Conservation (phyloP, 2,888 invertebrate genomes). For the Idaea aversata region DNA sequence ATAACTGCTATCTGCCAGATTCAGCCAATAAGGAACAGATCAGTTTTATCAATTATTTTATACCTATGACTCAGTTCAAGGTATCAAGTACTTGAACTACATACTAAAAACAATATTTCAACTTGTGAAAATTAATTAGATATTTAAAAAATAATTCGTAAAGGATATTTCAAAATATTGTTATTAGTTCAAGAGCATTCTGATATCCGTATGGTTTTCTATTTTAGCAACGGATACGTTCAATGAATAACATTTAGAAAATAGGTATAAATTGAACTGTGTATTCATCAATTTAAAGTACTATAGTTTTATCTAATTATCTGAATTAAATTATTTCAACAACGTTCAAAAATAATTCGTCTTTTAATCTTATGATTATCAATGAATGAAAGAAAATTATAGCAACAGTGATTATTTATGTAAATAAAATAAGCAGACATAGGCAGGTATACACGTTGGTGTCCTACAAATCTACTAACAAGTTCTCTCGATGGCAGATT, state of each 20-base stretch:
- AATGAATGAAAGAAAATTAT: neutral
- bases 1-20: no score
- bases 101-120: neutral
- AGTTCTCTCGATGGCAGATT: neutral
- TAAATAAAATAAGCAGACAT: neutral
- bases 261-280: neutral
- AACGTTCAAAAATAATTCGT: no score
- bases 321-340: no score
- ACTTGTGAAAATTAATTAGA: neutral
- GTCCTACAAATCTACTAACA: constrained; percentile 23
- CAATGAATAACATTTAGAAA: neutral
- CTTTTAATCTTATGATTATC: no score
- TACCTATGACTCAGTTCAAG: no score
- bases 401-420: neutral
- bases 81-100: neutral
- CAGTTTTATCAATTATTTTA: no score
- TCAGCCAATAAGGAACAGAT: no score
- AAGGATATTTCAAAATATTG: neutral
- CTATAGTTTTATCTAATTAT: no score
- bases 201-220: neutral
- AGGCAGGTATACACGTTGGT: neutral
- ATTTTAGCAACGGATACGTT: neutral
- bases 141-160: neutral
- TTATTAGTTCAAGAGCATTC: neutral
- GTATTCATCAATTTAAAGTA: no score